Evolutionary conservation across 2,113 vertebrate genomes (phyloP).

Genomic region (Phocoena sinus): DNA sequence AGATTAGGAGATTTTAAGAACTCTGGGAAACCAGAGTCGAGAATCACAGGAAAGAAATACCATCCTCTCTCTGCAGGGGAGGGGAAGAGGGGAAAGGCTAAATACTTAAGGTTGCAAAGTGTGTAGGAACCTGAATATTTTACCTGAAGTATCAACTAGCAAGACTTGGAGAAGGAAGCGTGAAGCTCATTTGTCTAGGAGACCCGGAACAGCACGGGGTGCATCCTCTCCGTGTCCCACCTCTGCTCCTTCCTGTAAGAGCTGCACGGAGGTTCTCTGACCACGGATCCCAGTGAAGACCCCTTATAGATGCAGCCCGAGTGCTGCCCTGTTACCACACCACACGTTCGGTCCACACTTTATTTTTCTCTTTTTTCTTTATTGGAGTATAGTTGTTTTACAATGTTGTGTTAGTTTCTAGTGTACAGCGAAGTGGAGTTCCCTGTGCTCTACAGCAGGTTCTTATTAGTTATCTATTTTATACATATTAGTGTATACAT

Average conservation of each 20-base stretch:
- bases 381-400: no score
- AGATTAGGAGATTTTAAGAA: neutral
- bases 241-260: neutral
- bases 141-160: neutral
- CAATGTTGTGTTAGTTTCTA: no score
- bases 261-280: neutral
- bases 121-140: neutral
- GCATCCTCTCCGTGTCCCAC: neutral
- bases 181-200: no score
- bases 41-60: neutral
- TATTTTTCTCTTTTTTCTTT: neutral
- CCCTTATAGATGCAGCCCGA: neutral
- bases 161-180: neutral
- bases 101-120: neutral
- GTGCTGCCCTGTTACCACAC: neutral
- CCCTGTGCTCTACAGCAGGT: no score
- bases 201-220: fast-evolving
- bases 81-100: neutral
- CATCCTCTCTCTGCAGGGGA: no score
- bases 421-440: no score
- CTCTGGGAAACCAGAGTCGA: neutral
- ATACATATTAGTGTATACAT: no score
- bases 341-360: neutral
- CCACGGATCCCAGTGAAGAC: no score
- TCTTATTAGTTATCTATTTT: no score